phyloP scores from a whole-genome alignment of 2,888 invertebrate genomes.

The Euproctis similis region DNA sequence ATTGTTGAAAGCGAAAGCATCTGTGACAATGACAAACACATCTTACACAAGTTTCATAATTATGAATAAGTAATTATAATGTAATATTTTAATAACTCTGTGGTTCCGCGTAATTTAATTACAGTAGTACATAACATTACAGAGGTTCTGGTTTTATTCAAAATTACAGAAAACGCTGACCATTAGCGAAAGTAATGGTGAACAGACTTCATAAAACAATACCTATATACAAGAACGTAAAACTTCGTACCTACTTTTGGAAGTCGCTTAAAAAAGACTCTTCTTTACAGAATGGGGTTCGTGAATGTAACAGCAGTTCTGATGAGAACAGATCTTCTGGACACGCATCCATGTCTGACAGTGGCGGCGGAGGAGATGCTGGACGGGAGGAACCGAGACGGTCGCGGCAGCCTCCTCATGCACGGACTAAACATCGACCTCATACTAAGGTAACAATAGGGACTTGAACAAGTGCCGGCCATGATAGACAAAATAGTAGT shows the following conservation, averaged over 20 bases:
- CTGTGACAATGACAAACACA: constrained; percentile 43
- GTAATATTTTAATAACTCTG: no score
- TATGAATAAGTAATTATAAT: no score
- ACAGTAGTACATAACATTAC: background rate
- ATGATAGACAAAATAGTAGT: no score
- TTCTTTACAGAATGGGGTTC: constrained; percentile 79
- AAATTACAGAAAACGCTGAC: no score
- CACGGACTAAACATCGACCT: constrained; percentile 79
- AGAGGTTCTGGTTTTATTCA: no score
- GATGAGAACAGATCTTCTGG: constrained; percentile 95
- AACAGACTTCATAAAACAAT: no score
- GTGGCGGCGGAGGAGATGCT: constrained; percentile 78
- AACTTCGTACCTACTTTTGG: no score
- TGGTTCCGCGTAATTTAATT: no score
- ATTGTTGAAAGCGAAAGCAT: constrained; percentile 59
- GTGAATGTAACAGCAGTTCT: constrained; percentile 88
- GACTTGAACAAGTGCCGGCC: no score
- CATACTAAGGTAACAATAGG: constrained; percentile 66
- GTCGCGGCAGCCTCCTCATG: constrained; percentile 78
- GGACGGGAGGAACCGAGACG: constrained; percentile 71
- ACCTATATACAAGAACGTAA: no score
- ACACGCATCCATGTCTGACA: constrained; percentile 95
- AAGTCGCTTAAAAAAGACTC: no score
- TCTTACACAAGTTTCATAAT: constrained; percentile 26
- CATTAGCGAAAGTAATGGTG: no score